Evolutionary conservation across 2,113 vertebrate genomes (phyloP).

Genomic region (Chloropsis hardwickii): DNA sequence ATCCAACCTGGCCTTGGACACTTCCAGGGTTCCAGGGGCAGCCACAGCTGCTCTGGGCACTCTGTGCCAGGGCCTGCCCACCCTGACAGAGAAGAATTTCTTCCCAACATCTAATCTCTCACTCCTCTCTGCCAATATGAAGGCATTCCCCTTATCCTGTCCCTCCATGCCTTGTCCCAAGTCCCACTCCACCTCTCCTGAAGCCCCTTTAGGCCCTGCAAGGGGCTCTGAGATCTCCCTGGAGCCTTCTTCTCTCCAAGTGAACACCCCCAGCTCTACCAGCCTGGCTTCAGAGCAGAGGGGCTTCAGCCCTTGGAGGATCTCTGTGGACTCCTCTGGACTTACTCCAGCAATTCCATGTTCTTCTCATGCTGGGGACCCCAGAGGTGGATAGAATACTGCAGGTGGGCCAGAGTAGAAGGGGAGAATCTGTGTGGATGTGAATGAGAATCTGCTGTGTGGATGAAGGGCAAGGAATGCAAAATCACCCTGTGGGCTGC

Average conservation of each 20-base stretch:
- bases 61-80: neutral
- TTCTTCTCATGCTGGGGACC: neutral
- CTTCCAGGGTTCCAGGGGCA: neutral
- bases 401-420: neutral
- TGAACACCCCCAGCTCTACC: neutral
- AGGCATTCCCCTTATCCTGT: neutral
- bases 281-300: neutral
- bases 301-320: neutral
- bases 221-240: neutral
- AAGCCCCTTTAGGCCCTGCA: neutral
- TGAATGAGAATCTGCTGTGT: neutral
- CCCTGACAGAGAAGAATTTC: neutral
- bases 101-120: neutral
- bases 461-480: neutral
- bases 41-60: neutral
- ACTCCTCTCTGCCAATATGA: neutral
- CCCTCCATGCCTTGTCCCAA: neutral
- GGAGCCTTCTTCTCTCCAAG: neutral
- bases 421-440: neutral
- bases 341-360: accelerated
- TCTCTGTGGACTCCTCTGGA: neutral
- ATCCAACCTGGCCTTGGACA: accelerated
- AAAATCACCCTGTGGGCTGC: neutral
- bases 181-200: neutral
- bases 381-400: neutral